Evolutionary conservation across 2,888 invertebrate genomes (phyloP), one percentile per base, ranked within the genome.

Genomic region (Patella depressa): DNA sequence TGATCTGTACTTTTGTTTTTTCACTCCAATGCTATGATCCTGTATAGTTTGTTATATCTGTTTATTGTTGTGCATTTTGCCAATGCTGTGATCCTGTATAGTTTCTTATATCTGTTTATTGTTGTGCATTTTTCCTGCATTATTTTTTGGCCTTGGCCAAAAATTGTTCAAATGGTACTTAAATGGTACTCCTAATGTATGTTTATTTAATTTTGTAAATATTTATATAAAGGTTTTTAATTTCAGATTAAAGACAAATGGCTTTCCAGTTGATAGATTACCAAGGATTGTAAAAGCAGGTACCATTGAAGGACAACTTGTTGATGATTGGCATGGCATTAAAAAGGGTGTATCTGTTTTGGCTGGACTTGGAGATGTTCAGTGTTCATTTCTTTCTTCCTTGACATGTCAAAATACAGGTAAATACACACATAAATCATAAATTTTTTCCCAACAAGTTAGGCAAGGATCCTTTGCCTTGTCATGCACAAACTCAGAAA

Each of bases 351-450:
- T 95, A 19, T 94, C 95, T 17, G 94, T 96, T 55, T 84, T 95
- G 72, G 95, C 94, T 71, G 96, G 95, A 1, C 92, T 96, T 82
- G 96, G 96, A 14, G 97, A 97, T 91, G 93, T 96, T 34, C 96
- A 96, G 89, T 96, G 96, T 91, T 96, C 96, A n/a, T 95, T 96
- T 17, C 93, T 95, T 82, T 95, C 96, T 24, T 94, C 95, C 45
- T 94, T 95, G 86, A 93, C 93, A 79, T 95, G 95, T 89, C 82
- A 83, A 53, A 91, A 91, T 82, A 89, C 91, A 73, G 89, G 92
- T 90, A 80, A 77, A 80, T 74, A 34, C 45, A 55, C 3, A 45
- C 0, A 0, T 19, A 14, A 57, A 14, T 15, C 0, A 0, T 19
- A 14, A 57, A 14, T 15, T 14, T 11, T 11, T n/a, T 2, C 1